Conservation (phyloP, 2,113 vertebrate species). For the Tapirus terrestris region DNA sequence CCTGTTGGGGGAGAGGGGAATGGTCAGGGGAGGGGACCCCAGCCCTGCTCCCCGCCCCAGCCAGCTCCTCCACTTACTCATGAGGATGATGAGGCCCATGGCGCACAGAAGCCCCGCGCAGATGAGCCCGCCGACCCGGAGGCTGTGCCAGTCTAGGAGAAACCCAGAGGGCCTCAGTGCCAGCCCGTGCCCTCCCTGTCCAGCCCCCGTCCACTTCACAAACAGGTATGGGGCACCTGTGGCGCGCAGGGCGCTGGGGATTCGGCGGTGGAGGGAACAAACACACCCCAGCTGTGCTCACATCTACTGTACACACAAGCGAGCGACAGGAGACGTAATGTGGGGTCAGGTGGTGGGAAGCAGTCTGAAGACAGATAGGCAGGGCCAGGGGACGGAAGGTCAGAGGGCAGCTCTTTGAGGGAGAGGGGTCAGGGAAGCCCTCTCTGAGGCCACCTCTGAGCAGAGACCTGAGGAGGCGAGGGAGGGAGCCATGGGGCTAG, state of each 20-base stretch:
- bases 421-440: neutral
- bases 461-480: neutral
- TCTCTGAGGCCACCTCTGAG: neutral
- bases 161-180: neutral
- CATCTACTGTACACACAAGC: neutral
- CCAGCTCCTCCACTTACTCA: conserved; percentile 89
- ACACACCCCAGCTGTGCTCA: neutral
- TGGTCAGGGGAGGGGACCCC: neutral
- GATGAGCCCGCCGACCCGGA: conserved; percentile 90
- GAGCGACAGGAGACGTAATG: neutral
- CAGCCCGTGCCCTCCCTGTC: neutral
- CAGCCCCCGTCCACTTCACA: neutral
- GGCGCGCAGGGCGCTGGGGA: neutral
- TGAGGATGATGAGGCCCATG: conserved; percentile 90
- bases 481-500: fast-evolving
- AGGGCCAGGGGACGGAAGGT: neutral
- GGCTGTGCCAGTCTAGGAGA: conserved; percentile 89
- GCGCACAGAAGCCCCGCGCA: conserved; percentile 91
- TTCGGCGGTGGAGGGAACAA: neutral
- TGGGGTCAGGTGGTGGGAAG: neutral
- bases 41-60: neutral
- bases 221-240: too few species aligned
- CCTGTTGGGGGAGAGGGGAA: conserved; percentile 80
- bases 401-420: neutral
- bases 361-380: neutral